Conservation (phyloP, 2,888 invertebrate genomes). For the Dorcus hopei region DNA sequence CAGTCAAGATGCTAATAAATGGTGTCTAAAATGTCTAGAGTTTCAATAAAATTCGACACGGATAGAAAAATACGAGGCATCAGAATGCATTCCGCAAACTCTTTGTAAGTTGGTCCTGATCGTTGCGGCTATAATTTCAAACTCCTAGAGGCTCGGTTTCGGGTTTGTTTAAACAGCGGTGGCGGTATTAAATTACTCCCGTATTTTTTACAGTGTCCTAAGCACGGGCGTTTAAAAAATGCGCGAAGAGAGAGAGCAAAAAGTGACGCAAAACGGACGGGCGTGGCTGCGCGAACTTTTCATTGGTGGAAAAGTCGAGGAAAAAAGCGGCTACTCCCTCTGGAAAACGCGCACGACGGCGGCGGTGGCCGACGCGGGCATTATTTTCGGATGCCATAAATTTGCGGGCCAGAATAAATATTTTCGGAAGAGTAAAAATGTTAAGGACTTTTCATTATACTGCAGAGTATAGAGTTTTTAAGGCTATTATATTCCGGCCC, state of each 20-base stretch:
- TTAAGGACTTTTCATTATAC: slow-evolving; percentile 52
- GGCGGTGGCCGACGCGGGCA: slow-evolving; percentile 44
- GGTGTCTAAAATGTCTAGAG: no score
- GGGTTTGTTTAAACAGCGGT: slow-evolving; percentile 47
- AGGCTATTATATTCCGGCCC: slow-evolving; percentile 48
- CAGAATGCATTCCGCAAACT: not conserved
- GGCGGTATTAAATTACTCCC: slow-evolving; percentile 48
- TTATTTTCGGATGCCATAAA: slow-evolving; percentile 52
- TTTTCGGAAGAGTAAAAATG: slow-evolving; percentile 51
- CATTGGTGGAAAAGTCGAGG: slow-evolving; percentile 48
- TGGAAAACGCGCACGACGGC: slow-evolving; percentile 3
- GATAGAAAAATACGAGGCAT: not conserved
- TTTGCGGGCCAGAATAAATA: slow-evolving; percentile 52
- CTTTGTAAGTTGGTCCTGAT: slow-evolving; percentile 3
- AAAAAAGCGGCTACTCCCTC: slow-evolving; percentile 33
- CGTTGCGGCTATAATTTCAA: slow-evolving; percentile 29
- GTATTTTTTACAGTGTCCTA: slow-evolving; percentile 48
- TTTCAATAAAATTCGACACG: no score
- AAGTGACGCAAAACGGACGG: slow-evolving; percentile 40
- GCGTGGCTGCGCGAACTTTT: slow-evolving; percentile 44
- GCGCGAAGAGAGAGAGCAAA: slow-evolving; percentile 26
- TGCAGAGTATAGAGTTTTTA: slow-evolving; percentile 48
- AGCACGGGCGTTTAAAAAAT: slow-evolving; percentile 34
- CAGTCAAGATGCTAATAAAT: no score
- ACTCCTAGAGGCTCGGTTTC: slow-evolving; percentile 41